Evolutionary conservation across 2,888 invertebrate genomes (phyloP).

Genomic region (Sinodicranocentrus sp.): DNA sequence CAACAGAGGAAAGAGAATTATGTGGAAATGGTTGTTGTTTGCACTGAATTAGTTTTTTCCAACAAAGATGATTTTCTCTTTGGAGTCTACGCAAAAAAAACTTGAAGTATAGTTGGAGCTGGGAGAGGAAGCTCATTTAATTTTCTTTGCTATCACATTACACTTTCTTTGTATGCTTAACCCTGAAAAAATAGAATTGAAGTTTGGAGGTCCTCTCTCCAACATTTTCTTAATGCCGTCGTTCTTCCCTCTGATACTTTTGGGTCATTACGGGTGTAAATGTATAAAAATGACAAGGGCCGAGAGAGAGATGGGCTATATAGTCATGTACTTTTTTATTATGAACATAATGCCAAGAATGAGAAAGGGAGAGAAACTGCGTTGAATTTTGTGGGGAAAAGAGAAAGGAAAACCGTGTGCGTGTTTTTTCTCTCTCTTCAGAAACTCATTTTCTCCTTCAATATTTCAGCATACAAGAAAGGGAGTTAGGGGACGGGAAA

Average conservation of each 20-base stretch:
- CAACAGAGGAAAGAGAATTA: constrained; percentile 5
- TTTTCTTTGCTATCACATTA: constrained; percentile 24
- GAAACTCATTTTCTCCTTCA: constrained; percentile 29
- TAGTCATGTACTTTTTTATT: constrained; percentile 45
- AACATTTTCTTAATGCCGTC: neutral
- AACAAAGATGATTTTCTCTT: constrained; percentile 8
- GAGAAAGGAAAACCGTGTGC: constrained; percentile 4
- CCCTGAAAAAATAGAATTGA: constrained; percentile 36
- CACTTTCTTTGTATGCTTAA: constrained; percentile 20
- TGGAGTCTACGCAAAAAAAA: neutral
- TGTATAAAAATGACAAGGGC: constrained; percentile 42
- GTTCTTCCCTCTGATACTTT: constrained; percentile 14
- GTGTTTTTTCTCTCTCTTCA: constrained; percentile 23
- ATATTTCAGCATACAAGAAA: constrained; percentile 27
- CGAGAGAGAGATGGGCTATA: neutral
- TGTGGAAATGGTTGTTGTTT: constrained; percentile 37
- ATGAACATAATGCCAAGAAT: constrained; percentile 21
- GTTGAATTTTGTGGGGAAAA: too few relatives aligned
- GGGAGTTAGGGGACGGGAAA: neutral
- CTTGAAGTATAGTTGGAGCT: constrained; percentile 7
- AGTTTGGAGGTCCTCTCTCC: neutral
- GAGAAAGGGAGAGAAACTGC: constrained; percentile 1
- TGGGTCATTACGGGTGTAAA: constrained; percentile 28
- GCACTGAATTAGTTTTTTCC: constrained; percentile 35
- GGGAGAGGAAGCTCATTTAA: constrained; percentile 17